Conservation (phyloP, 1,140 invertebrate genomes). For the Conus betulinus region DNA sequence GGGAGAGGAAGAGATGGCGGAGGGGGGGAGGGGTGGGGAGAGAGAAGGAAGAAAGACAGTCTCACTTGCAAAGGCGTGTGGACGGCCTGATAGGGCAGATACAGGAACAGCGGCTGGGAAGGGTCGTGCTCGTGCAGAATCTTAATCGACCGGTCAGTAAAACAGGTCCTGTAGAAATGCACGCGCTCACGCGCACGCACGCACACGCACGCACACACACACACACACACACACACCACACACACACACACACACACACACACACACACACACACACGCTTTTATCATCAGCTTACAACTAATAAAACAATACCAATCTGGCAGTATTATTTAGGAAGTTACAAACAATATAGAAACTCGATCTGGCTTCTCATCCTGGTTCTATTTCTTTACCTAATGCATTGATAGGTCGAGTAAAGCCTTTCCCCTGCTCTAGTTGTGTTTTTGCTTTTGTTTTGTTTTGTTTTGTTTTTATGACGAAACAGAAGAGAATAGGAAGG, state of each 20-base stretch:
- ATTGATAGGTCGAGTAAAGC: too few relatives aligned
- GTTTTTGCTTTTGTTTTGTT: too few relatives aligned
- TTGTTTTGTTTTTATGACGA: too few relatives aligned
- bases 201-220: slow-evolving; percentile 3
- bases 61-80: slow-evolving; percentile 2
- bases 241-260: not conserved
- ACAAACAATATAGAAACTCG: too few relatives aligned
- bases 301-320: not conserved
- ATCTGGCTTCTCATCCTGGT: too few relatives aligned
- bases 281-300: not conserved
- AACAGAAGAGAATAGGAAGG: too few relatives aligned
- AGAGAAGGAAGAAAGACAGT: not conserved
- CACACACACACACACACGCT: too few relatives aligned
- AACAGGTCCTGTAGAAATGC: not conserved
- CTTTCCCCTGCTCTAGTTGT: too few relatives aligned
- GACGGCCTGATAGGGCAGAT: slow-evolving; percentile 1
- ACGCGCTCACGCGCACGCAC: not conserved
- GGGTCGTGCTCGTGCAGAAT: slow-evolving; percentile 13
- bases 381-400: too few relatives aligned
- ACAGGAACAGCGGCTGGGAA: slow-evolving; percentile 17
- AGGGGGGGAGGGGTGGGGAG: not conserved
- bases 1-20: too few relatives aligned
- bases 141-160: not conserved
- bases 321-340: not conserved
- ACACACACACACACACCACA: slow-evolving; percentile 24